A percentile compares a stretch with the other conserved stretches of the same genome.
Evolutionary conservation across 2,113 vertebrate species (phyloP).

Genomic region (Nycticorax nycticorax): DNA sequence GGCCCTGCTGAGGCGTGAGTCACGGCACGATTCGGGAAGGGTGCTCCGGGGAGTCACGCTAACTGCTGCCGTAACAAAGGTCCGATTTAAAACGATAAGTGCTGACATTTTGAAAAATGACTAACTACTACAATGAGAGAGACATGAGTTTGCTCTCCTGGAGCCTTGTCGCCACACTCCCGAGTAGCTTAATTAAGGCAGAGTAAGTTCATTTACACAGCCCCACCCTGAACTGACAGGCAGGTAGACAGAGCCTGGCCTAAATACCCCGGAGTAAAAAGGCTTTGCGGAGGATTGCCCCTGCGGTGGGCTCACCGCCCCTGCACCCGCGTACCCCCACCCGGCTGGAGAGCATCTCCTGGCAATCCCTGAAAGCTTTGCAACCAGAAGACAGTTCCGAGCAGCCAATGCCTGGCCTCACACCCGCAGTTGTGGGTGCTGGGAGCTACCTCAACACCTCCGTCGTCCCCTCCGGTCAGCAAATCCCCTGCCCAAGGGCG

Average conservation of each 20-base stretch:
- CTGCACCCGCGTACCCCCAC: not conserved
- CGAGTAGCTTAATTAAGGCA: not conserved
- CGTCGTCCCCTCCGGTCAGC: accelerated
- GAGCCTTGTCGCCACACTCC: not conserved
- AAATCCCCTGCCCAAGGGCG: not conserved
- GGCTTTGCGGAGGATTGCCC: accelerated
- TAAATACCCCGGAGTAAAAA: not conserved
- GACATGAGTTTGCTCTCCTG: not conserved
- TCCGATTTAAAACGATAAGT: not conserved
- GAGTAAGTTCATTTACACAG: constrained; percentile 8
- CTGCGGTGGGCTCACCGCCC: accelerated
- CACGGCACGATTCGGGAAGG: accelerated
- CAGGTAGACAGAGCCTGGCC: not conserved
- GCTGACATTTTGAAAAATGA: not conserved
- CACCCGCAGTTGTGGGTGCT: not conserved
- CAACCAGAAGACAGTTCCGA: accelerated
- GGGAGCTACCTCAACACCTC: not conserved
- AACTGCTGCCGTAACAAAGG: not conserved
- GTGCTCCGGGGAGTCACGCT: not conserved
- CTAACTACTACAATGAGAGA: not conserved
- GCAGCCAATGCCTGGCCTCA: accelerated
- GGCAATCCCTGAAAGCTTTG: not conserved
- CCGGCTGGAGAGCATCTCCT: accelerated
- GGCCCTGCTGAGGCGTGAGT: not conserved
- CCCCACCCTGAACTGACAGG: constrained; percentile 3